Evolutionary conservation across 2,113 vertebrate species (phyloP), one percentile per base, ranked within the genome.

Genomic region (Pleuronectes platessa): DNA sequence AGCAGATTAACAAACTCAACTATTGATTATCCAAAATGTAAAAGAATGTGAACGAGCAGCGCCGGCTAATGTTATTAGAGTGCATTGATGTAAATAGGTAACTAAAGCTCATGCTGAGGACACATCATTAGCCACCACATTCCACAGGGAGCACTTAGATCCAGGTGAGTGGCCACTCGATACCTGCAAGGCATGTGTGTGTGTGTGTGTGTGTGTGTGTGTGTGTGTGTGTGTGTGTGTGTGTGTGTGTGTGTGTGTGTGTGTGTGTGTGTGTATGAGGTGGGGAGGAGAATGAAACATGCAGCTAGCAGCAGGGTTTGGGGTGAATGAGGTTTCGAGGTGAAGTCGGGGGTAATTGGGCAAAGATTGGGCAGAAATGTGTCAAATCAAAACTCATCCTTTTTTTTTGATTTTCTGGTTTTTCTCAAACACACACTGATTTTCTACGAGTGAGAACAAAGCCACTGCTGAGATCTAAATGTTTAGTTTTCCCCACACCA

Each of bases 31-130:
- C 65, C n/a, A 83, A 83, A 71, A 8, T 53, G 53, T 67, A 31
- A 55, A 31, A 73, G 71, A 76, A 74, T 68, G 74, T 61, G 61
- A 31, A 71, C 40, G 23, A 56, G 61, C 37, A 69, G 26, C 40
- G 10, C 58, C 58, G 62, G 21, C 73, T 67, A 63, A 88, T 83
- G 71, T 81, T 78, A 78, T 83, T 73, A 82, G 59, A 83, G 88
- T 67, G 84, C 76, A 67, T 45, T 61, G 89, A 90, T 87, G 93
- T 92, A 91, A 94, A 92, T 86, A 92, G 91, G 90, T 94, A 93
- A 92, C 88, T 94, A 93, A 93, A 90, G 92, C 87, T 94, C 92
- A 93, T 87, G 89, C 91, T 85, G 90, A 84, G 91, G 89, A 92
- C 87, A 90, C 90, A 88, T 93, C 94, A 92, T 95, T 94, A 93